These are phyloP conservation scores for Oscheius sp. DNA, from an alignment of 2,888 invertebrate genomes.

Conservation along the genomic window DNA sequence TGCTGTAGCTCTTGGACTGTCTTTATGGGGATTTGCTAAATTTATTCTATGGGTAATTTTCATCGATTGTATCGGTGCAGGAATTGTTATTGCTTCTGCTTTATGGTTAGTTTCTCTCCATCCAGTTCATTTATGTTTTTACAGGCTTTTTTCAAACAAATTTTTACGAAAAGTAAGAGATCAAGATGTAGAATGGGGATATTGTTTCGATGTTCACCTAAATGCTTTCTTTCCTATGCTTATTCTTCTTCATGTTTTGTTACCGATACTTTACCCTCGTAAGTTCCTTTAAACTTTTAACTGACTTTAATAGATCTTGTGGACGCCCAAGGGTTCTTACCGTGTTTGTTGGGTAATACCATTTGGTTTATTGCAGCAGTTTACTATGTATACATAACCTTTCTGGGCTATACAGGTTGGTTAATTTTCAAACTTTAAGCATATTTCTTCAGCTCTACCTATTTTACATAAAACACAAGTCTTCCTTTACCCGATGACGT, in stretches of 20 bases:
- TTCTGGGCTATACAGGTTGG: slow-evolving; percentile 91
- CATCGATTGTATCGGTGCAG: slow-evolving; percentile 90
- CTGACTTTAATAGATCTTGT: slow-evolving; percentile 79
- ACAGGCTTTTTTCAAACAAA: slow-evolving; percentile 18
- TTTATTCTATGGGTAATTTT: slow-evolving; percentile 90
- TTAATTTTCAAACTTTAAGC: neutral
- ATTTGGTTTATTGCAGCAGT: slow-evolving; percentile 89
- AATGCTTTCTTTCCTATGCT: slow-evolving; percentile 98
- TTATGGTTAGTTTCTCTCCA: slow-evolving; percentile 79
- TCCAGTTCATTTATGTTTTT: slow-evolving; percentile 28
- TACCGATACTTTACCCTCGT: slow-evolving; percentile 85
- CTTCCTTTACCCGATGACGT: slow-evolving; percentile 84
- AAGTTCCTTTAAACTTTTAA: neutral
- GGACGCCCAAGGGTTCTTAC: slow-evolving; percentile 81
- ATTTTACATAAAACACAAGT: slow-evolving; percentile 85
- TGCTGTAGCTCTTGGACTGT: slow-evolving; percentile 45
- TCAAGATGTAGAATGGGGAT: slow-evolving; percentile 95
- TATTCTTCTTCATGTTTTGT: slow-evolving; percentile 89
- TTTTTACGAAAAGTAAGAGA: slow-evolving; percentile 78
- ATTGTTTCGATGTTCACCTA: slow-evolving; percentile 96
- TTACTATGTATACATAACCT: slow-evolving; percentile 95
- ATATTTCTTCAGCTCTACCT: slow-evolving; percentile 79
- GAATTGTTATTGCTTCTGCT: slow-evolving; percentile 84
- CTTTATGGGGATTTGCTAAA: slow-evolving; percentile 78
- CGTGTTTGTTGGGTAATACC: slow-evolving; percentile 86